Evolutionary conservation across 2,888 invertebrate genomes (phyloP).

Genomic region (Adela reaumurella): DNA sequence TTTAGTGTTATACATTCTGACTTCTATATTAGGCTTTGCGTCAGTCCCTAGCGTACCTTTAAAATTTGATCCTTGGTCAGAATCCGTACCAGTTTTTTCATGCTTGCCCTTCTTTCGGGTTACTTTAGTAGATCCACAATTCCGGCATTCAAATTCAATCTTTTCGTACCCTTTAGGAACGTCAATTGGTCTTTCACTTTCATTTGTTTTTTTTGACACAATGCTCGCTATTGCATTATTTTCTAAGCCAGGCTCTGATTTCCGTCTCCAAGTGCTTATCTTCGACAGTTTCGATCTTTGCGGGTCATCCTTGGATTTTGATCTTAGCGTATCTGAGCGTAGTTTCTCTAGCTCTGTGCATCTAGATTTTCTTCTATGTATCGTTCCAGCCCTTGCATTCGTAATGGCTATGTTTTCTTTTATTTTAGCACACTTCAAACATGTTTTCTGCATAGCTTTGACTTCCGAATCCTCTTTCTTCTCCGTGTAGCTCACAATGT

Average conservation of each 20-base stretch:
- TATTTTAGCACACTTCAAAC: slow-evolving; percentile 47
- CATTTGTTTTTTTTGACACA: slow-evolving; percentile 31
- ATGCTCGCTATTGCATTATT: slow-evolving; percentile 23
- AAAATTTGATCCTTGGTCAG: slow-evolving; percentile 33
- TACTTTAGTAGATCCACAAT: slow-evolving; percentile 45
- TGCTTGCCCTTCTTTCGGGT: slow-evolving; percentile 22
- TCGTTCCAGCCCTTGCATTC: slow-evolving; percentile 23
- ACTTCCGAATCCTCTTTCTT: slow-evolving; percentile 37
- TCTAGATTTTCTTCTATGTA: slow-evolving; percentile 33
- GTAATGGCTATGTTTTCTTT: slow-evolving; percentile 48
- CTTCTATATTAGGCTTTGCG: slow-evolving; percentile 41
- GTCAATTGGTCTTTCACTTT: slow-evolving; percentile 26
- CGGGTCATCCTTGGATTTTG: slow-evolving; percentile 50
- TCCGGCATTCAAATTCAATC: slow-evolving; percentile 46
- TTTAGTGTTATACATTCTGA: slow-evolving; percentile 64
- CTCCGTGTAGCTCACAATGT: slow-evolving; percentile 35
- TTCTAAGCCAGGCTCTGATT: slow-evolving; percentile 67
- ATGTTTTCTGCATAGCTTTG: slow-evolving; percentile 38
- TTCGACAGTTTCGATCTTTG: slow-evolving; percentile 43
- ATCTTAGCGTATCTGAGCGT: slow-evolving; percentile 41
- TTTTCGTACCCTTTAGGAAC: slow-evolving; percentile 31
- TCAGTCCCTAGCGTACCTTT: slow-evolving; percentile 17
- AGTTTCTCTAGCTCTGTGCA: slow-evolving; percentile 32
- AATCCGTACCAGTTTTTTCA: slow-evolving; percentile 21
- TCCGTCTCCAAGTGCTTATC: slow-evolving; percentile 66